These are phyloP conservation scores for Disparrhopalites patrizii DNA, from an alignment of 2,888 invertebrate genomes.

Conservation along the genomic window DNA sequence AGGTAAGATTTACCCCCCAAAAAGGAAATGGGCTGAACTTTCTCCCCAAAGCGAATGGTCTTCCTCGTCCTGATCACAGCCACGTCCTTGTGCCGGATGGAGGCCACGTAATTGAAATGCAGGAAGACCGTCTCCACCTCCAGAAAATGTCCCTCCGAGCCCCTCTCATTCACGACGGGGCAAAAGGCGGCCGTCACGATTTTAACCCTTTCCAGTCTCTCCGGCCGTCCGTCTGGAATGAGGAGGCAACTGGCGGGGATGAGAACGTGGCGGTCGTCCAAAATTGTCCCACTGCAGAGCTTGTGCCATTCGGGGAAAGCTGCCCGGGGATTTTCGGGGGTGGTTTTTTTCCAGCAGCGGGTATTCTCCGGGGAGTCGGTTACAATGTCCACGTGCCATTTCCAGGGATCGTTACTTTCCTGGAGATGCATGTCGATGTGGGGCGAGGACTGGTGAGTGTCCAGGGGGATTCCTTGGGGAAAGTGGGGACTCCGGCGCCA, in stretches of 20 bases:
- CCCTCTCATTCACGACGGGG: background rate
- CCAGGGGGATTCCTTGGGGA: no score
- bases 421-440: background rate
- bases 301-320: background rate
- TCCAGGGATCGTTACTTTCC: no score
- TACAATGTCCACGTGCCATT: background rate
- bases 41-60: background rate
- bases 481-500: no score
- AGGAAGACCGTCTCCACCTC: background rate
- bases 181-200: background rate
- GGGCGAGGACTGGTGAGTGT: no score
- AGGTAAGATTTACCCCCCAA: background rate
- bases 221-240: no score
- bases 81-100: slow-evolving; percentile 4
- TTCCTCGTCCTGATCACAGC: slow-evolving; percentile 12
- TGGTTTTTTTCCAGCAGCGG: background rate
- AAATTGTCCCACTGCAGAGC: slow-evolving; percentile 15
- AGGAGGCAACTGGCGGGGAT: slow-evolving; percentile 1
- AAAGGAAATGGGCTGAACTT: slow-evolving; percentile 2
- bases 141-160: background rate
- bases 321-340: background rate
- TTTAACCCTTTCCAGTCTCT: no score
- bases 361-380: background rate
- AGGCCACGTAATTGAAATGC: slow-evolving; percentile 17
- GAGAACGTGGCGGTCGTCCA: slow-evolving; percentile 20